Conservation (phyloP, 2,113 vertebrate species). For the Ahaetulla prasina region DNA sequence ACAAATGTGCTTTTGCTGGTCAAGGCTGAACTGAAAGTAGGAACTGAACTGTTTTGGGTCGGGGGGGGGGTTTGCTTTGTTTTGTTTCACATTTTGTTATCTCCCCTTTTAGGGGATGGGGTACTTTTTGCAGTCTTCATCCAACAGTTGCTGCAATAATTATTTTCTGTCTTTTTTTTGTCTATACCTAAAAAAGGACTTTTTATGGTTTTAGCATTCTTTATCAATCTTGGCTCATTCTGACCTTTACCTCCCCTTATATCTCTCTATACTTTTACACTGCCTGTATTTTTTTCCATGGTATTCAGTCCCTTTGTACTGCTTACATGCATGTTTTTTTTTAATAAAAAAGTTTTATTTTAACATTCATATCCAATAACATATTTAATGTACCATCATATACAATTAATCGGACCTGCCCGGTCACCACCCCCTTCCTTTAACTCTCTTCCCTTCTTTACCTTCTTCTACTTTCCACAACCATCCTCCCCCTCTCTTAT, state of each 20-base stretch:
- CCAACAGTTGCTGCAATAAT: neutral
- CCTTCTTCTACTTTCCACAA: too few species aligned
- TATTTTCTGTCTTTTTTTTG: neutral
- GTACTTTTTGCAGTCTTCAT: neutral
- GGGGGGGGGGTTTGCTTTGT: too few species aligned
- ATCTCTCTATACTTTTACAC: neutral
- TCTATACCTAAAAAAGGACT: neutral
- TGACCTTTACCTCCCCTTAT: neutral
- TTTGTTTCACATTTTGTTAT: neutral
- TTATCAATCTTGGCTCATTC: neutral
- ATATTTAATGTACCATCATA: too few species aligned
- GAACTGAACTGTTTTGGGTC: neutral
- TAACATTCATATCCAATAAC: too few species aligned
- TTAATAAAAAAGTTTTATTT: too few species aligned
- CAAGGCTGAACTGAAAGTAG: neutral
- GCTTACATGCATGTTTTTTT: neutral
- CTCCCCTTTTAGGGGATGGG: neutral
- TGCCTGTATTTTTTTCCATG: neutral
- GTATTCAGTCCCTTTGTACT: neutral
- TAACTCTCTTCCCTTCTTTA: too few species aligned
- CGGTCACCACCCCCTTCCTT: too few species aligned
- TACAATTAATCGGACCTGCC: too few species aligned
- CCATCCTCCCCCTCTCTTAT: too few species aligned
- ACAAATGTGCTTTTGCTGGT: neutral
- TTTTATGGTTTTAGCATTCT: neutral